phyloP scores from a whole-genome alignment of 2,797 vertebrate genomes.

The Gymnodraco acuticeps region DNA sequence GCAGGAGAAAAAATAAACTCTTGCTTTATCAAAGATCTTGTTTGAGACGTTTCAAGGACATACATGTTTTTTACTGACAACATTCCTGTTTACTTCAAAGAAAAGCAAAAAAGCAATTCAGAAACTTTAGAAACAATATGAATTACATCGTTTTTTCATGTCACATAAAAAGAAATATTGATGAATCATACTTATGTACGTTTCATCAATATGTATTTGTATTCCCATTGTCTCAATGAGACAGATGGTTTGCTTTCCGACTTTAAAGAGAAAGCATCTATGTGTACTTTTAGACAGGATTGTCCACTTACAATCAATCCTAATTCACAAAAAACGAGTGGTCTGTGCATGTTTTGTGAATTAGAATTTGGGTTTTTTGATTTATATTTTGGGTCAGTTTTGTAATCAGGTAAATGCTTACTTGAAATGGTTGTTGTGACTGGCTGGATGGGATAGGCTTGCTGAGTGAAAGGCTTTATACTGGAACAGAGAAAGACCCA shows the following conservation, averaged over 20 bases:
- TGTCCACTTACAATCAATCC: not conserved
- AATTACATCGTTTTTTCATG: not conserved
- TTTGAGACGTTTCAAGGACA: not conserved
- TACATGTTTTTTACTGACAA: not conserved
- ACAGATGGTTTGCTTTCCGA: conserved; percentile 1
- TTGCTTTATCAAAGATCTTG: not conserved
- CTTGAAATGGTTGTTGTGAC: conserved; percentile 97
- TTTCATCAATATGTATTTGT: no score
- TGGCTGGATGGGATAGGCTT: conserved; percentile 96
- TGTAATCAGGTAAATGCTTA: conserved; percentile 67
- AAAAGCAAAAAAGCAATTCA: not conserved
- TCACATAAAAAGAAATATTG: not conserved
- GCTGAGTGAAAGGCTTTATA: conserved; percentile 98
- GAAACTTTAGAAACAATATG: conserved; percentile 1
- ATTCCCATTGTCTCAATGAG: not conserved
- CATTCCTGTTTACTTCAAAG: not conserved
- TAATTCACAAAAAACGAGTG: not conserved
- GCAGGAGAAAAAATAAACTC: not conserved
- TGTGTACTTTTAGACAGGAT: not conserved
- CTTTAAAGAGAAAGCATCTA: not conserved
- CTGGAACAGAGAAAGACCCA: conserved; percentile 81
- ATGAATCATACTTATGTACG: no score
- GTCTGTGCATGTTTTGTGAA: not conserved
- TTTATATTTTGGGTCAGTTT: no score
- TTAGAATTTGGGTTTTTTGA: not conserved